Base-by-base conservation (phyloP, 2,797 vertebrate genomes). In the Distichodus sexfasciatus region DNA sequence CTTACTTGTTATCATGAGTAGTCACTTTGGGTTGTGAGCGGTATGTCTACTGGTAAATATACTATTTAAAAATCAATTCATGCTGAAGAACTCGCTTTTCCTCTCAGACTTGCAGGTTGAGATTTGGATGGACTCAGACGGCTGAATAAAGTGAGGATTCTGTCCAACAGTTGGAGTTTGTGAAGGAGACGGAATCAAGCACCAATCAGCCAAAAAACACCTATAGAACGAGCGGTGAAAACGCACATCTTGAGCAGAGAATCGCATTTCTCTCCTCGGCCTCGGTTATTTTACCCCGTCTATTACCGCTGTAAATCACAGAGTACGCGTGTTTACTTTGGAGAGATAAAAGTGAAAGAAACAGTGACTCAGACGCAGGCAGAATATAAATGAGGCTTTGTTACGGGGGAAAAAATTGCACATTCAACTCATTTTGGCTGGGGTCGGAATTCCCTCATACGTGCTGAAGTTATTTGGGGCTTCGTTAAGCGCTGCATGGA, bases 51-150 rank as follows among this genome's bases (percentile, higher is more conserved):
- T n/a, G n/a, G n/a, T 88, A 92, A 93, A 91, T 86, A 83, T 82
- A 85, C 84, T 85, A 86, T 88, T 91, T 88, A 86, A 90, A 93
- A 88, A 87, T 84, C 81, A 82, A 84, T 86, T 81, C 76, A 82
- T 81, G 79, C 70, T 88, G 83, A 77, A 76, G 71, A 85, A 86
- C 84, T 72, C 79, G 74, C 73, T 80, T 64, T 19, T 72, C 79
- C 71, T 77, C 47, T 71, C 79, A 19, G 28, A 55, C 75, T 75
- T 70, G 68, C 65, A 69, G 80, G 83, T 64, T 73, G 83, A 78
- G 86, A 82, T 78, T 77, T 84, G 83, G 76, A 66, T 57, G 65
- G 73, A 78, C 77, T 82, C 85, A 77, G 79, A 83, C 82, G 61
- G 38, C 66, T 74, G 74, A 72, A 59, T 78, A 86, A 73, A 77